Conservation (phyloP, 2,113 vertebrate genomes). For the Oxyura jamaicensis region DNA sequence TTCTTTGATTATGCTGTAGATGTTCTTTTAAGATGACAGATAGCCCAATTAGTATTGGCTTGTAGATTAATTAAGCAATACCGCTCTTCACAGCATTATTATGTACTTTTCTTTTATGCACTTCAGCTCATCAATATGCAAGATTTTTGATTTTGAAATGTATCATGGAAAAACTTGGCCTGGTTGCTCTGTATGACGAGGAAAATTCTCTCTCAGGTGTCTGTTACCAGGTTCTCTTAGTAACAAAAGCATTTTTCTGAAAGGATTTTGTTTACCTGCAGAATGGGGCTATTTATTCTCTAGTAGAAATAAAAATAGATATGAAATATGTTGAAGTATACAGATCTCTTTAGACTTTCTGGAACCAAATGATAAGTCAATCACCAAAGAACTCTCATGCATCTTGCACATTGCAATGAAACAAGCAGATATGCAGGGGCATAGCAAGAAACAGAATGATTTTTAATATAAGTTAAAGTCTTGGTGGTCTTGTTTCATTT, state of each 20-base stretch:
- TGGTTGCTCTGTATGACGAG: background rate
- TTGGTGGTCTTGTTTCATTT: background rate
- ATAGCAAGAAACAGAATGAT: background rate
- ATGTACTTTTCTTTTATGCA: background rate
- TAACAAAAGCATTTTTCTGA: background rate
- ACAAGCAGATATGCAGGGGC: background rate
- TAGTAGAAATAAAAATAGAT: background rate
- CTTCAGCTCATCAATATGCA: background rate
- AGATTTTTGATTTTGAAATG: background rate
- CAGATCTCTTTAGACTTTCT: background rate
- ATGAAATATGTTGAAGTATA: background rate
- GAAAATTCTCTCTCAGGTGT: background rate
- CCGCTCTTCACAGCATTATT: background rate
- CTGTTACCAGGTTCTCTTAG: background rate
- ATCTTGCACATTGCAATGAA: background rate
- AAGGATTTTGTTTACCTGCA: background rate
- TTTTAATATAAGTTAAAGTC: background rate
- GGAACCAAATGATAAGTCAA: constrained; percentile 3
- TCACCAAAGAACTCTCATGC: background rate
- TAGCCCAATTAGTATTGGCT: background rate
- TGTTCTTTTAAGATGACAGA: background rate
- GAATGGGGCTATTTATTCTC: background rate
- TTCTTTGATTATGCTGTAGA: background rate
- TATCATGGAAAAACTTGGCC: background rate
- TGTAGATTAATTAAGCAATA: background rate